phyloP scores from a whole-genome alignment of 30 jellyfish, hydroid and myxozoan species.

The Pelagia noctiluca region DNA sequence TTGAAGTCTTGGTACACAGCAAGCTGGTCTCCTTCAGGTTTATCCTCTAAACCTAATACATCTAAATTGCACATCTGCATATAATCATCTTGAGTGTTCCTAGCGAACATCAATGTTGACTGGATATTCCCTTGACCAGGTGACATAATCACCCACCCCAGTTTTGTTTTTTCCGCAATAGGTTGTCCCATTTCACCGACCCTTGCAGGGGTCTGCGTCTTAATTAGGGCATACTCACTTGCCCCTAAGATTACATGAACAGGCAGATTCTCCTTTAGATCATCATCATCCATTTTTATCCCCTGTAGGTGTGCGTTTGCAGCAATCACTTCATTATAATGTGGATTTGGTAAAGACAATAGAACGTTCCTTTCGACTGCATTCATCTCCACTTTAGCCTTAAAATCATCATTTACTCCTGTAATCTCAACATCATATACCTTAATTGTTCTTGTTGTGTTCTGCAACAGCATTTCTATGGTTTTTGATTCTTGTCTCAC shows the following conservation, averaged over 20 bases:
- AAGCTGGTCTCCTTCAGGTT: constrained; percentile 70
- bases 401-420: constrained; percentile 5
- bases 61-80: too few species aligned
- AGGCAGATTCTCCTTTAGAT: not conserved
- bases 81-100: constrained; percentile 63
- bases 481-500: constrained; percentile 56
- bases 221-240: constrained; percentile 25
- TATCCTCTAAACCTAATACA: too few species aligned
- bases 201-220: constrained; percentile 67
- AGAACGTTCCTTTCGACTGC: constrained; percentile 1
- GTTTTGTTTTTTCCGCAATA: not conserved
- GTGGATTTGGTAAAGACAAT: constrained; percentile 5
- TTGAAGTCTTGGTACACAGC: constrained; percentile 63
- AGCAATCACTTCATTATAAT: constrained; percentile 11
- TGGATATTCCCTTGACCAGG: constrained; percentile 7
- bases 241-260: constrained; percentile 21
- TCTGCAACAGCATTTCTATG: constrained; percentile 65
- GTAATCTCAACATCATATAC: constrained; percentile 41
- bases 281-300: constrained; percentile 5
- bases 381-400: constrained; percentile 2
- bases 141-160: constrained; percentile 27
- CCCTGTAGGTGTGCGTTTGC: not conserved
- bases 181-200: constrained; percentile 45
- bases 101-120: constrained; percentile 39
- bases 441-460: constrained; percentile 23